These are phyloP conservation scores for Crypturellus tataupa DNA, from an alignment of 2,797 vertebrate genomes.

Conservation along the genomic window DNA sequence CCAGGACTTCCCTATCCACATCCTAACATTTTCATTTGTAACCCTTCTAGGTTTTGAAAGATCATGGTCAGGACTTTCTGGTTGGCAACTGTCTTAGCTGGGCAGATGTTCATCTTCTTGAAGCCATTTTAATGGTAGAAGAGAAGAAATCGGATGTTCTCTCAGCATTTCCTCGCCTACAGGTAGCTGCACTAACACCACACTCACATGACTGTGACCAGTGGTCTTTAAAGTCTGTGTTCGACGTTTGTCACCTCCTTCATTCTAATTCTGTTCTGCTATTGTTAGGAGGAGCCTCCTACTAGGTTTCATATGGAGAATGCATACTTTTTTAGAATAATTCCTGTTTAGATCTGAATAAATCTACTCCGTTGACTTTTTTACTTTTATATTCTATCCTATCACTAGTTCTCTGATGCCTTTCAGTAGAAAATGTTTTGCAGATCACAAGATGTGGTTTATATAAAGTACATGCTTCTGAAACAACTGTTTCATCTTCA, in stretches of 20 bases:
- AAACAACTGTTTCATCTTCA: neutral
- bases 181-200: slow-evolving; percentile 77
- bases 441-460: neutral
- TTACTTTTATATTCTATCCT: too few relatives aligned
- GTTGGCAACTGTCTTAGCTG: slow-evolving; percentile 87
- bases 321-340: neutral
- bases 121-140: slow-evolving; percentile 90
- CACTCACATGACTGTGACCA: neutral
- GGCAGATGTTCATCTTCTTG: slow-evolving; percentile 89
- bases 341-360: neutral
- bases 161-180: slow-evolving; percentile 81
- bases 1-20: neutral
- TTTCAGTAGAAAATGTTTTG: neutral
- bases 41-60: slow-evolving; percentile 79
- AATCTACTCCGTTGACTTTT: neutral
- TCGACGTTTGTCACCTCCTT: neutral
- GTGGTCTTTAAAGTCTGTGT: neutral
- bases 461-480: neutral
- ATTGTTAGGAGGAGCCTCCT: neutral
- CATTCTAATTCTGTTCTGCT: neutral
- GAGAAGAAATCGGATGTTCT: slow-evolving; percentile 86
- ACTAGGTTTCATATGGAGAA: neutral
- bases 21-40: neutral
- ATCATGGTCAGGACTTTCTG: slow-evolving; percentile 81
- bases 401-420: neutral